Conservation (phyloP, 1,140 invertebrate genomes). For the Ostrea denselamellosa region DNA sequence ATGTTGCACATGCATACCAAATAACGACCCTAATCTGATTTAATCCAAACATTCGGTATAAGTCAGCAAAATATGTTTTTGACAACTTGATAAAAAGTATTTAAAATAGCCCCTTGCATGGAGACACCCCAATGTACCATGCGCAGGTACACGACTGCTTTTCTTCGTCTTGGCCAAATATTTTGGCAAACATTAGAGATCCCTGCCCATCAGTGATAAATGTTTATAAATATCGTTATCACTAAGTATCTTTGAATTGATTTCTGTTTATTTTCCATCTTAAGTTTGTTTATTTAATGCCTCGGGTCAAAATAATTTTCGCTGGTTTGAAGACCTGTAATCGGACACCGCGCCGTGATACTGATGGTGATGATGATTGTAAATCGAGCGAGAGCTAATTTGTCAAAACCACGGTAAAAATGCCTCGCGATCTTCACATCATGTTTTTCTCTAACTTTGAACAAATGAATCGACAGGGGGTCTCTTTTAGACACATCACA, state of each 20-base stretch:
- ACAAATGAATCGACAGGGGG: not conserved
- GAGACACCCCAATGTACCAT: conserved; percentile 1
- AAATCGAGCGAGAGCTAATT: not conserved
- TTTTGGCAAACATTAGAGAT: conserved; percentile 33
- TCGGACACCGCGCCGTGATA: not conserved
- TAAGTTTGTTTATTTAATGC: conserved; percentile 38
- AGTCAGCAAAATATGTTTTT: conserved; percentile 38
- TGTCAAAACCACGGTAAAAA: not conserved
- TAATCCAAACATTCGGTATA: conserved; percentile 38
- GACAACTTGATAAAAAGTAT: conserved; percentile 28
- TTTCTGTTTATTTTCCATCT: conserved; percentile 38
- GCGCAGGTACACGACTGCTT: conserved; percentile 16
- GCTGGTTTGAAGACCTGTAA: conserved; percentile 5
- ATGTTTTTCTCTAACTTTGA: conserved; percentile 5
- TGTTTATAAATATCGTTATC: conserved; percentile 40
- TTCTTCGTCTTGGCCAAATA: conserved; percentile 30
- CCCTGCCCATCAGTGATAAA: conserved; percentile 36
- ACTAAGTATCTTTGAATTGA: conserved; percentile 36
- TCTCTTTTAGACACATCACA: not conserved
- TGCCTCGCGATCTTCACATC: not conserved
- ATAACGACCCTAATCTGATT: conserved; percentile 9
- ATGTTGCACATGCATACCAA: conserved; percentile 21
- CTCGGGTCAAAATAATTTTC: conserved; percentile 39
- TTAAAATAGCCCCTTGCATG: conserved; percentile 15
- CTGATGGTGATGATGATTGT: not conserved